Percentiles rank a stretch among this genome's conserved stretches.
phyloP scores from a whole-genome alignment of 1,140 invertebrate species.

The Cylas formicarius region DNA sequence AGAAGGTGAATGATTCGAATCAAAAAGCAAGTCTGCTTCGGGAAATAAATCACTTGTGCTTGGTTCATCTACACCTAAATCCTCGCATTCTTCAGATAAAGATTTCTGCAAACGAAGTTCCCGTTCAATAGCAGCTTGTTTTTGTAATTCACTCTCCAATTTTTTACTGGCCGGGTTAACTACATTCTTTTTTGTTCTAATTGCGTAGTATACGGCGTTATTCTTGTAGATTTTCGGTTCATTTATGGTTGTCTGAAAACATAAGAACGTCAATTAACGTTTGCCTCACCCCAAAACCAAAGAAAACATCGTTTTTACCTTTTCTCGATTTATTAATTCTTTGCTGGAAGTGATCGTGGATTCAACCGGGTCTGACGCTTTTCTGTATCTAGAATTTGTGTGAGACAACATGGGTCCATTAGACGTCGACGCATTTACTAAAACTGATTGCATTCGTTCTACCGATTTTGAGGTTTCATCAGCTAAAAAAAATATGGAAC shows the following conservation, averaged over 20 bases:
- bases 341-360: constrained; percentile 21
- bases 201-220: constrained; percentile 22
- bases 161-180: constrained; percentile 18
- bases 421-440: constrained; percentile 37
- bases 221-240: constrained; percentile 18
- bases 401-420: constrained; percentile 40
- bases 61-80: constrained; percentile 67
- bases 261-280: constrained; percentile 5
- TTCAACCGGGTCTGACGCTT: constrained; percentile 24
- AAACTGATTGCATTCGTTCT: constrained; percentile 37
- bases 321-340: constrained; percentile 34
- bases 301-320: constrained; percentile 25
- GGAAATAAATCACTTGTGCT: constrained; percentile 70
- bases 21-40: constrained; percentile 64
- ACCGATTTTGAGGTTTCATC: constrained; percentile 22
- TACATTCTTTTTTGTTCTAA: constrained; percentile 20
- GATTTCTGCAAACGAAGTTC: constrained; percentile 58
- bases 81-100: constrained; percentile 67
- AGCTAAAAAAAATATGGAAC: constrained; percentile 18
- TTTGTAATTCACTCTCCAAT: constrained; percentile 38
- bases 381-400: constrained; percentile 33
- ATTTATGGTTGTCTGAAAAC: constrained; percentile 9
- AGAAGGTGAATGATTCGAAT: constrained; percentile 42
- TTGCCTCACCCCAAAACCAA: not conserved
- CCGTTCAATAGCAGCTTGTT: constrained; percentile 49